These are phyloP conservation scores for Phengaris alcon DNA, from an alignment of 2,888 invertebrate species.

Conservation along the genomic window DNA sequence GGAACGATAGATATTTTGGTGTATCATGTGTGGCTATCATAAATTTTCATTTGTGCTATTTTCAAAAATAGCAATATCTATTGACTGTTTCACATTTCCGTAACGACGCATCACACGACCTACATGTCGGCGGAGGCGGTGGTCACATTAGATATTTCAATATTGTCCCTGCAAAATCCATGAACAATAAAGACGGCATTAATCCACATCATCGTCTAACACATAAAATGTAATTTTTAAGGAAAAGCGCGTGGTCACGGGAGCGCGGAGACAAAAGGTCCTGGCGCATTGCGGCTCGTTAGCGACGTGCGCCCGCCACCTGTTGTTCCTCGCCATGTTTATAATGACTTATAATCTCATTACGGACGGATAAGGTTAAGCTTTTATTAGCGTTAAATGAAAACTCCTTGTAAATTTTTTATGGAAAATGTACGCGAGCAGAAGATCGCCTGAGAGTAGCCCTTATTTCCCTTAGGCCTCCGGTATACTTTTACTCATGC, in stretches of 20 bases:
- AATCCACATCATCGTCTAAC: not conserved
- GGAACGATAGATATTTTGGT: too few species aligned
- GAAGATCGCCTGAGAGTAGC: too few species aligned
- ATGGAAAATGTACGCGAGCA: not conserved
- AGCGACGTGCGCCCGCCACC: conserved; percentile 41
- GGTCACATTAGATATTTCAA: not conserved
- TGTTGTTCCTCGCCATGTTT: conserved; percentile 36
- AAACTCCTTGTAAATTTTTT: not conserved
- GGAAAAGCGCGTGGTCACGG: conserved; percentile 25
- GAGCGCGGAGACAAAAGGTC: conserved; percentile 40
- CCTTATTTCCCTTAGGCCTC: too few species aligned
- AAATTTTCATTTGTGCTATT: too few species aligned
- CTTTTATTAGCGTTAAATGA: conserved; percentile 7
- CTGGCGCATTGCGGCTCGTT: conserved; percentile 46
- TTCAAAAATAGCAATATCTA: too few species aligned
- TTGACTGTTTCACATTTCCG: too few species aligned
- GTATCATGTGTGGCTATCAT: too few species aligned
- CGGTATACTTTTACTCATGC: too few species aligned
- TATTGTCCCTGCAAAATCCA: conserved; percentile 1
- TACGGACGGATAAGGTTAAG: not conserved
- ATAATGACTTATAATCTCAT: conserved; percentile 20
- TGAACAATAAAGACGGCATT: conserved; percentile 3
- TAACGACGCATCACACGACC: too few species aligned
- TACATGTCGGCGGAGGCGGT: too few species aligned
- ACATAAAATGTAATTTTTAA: conserved; percentile 26